Evolutionary conservation across 2,113 vertebrate species (phyloP).

Genomic region (Dasyurus viverrinus): DNA sequence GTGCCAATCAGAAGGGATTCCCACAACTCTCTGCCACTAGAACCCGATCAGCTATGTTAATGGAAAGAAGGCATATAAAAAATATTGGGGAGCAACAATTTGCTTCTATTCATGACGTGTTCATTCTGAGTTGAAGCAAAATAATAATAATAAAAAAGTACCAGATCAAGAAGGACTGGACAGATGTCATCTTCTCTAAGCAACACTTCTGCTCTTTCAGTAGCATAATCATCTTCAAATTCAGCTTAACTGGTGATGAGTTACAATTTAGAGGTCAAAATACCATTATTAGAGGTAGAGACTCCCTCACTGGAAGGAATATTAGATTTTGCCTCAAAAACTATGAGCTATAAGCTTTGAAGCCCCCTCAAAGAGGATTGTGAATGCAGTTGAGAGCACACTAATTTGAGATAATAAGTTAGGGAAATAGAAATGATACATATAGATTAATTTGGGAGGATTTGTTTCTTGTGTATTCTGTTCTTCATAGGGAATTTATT

Average conservation of each 20-base stretch:
- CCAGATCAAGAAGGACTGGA: neutral
- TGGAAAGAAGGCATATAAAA: neutral
- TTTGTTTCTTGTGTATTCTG: conserved; percentile 25
- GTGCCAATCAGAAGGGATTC: too few relatives aligned
- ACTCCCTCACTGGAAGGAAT: neutral
- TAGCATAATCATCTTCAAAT: neutral
- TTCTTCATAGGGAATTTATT: neutral
- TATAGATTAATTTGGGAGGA: neutral
- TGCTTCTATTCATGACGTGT: neutral
- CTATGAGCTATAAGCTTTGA: conserved; percentile 30
- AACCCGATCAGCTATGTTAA: neutral
- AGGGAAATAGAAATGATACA: conserved; percentile 1
- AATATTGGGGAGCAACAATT: neutral
- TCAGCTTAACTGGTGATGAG: conserved; percentile 23
- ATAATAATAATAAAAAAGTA: neutral
- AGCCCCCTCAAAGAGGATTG: conserved; percentile 5
- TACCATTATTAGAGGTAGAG: neutral
- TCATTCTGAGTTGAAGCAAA: neutral
- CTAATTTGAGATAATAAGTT: neutral
- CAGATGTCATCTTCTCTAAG: conserved; percentile 33
- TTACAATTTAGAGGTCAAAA: neutral
- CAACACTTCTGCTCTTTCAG: neutral
- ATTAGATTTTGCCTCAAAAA: neutral
- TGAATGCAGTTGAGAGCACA: conserved; percentile 18
- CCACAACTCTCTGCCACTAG: too few relatives aligned